These are phyloP conservation scores for Microtus oregoni DNA, from an alignment of 2,113 vertebrate genomes.

Conservation along the genomic window DNA sequence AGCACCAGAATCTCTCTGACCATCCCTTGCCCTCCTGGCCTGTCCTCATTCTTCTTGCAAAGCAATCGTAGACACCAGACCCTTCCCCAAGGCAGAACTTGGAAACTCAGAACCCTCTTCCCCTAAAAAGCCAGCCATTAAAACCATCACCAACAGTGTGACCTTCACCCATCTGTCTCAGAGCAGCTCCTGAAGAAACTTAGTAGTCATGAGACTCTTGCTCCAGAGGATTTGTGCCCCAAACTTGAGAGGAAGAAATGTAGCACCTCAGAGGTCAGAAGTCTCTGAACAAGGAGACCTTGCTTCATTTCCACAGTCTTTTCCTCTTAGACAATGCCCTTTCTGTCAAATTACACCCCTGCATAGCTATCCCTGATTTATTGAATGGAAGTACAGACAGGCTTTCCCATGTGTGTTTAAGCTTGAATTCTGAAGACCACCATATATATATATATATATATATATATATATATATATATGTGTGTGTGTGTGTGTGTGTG, in stretches of 20 bases:
- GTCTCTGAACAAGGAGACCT: neutral
- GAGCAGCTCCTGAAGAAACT: neutral
- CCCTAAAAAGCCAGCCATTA: neutral
- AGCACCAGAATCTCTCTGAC: neutral
- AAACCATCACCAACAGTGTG: neutral
- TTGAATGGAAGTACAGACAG: neutral
- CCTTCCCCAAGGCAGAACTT: neutral
- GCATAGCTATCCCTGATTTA: neutral
- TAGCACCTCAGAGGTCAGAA: neutral
- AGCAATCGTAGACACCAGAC: neutral
- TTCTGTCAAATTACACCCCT: neutral
- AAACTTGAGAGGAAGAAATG: neutral
- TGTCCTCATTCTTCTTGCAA: neutral
- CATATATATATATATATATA: too few relatives aligned
- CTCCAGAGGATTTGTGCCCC: neutral
- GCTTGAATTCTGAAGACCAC: neutral
- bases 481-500: too few relatives aligned
- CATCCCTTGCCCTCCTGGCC: neutral
- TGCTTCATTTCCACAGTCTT: neutral
- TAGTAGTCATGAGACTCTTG: neutral
- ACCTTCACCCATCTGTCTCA: neutral
- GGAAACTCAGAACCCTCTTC: neutral
- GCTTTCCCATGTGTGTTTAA: neutral
- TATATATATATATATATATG: neutral
- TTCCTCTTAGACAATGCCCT: neutral